Evolutionary conservation across 2,888 invertebrate species (phyloP).

Genomic region (Tetheella fluctuosa): DNA sequence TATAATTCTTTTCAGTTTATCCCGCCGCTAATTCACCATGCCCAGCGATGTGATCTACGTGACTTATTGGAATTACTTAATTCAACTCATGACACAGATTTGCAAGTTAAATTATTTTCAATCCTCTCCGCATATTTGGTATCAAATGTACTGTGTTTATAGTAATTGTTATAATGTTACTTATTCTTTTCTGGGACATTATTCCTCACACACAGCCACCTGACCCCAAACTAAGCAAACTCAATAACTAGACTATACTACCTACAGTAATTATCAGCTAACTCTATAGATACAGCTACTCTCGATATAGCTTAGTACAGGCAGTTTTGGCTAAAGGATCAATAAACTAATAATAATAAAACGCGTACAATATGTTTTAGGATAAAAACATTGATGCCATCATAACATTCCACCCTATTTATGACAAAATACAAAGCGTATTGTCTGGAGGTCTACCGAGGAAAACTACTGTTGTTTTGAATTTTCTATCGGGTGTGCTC

Average conservation of each 20-base stretch:
- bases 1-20: slow-evolving; percentile 42
- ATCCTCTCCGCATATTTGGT: slow-evolving; percentile 55
- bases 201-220: too few relatives aligned
- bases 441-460: slow-evolving; percentile 47
- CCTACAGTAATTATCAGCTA: too few relatives aligned
- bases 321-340: too few relatives aligned
- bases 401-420: slow-evolving; percentile 55
- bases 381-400: slow-evolving; percentile 46
- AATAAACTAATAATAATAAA: neutral
- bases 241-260: too few relatives aligned
- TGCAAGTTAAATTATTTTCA: slow-evolving; percentile 58
- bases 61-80: slow-evolving; percentile 52
- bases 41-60: slow-evolving; percentile 41
- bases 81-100: slow-evolving; percentile 45
- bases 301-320: too few relatives aligned
- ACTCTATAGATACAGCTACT: too few relatives aligned
- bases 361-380: slow-evolving; percentile 34
- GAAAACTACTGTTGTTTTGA: slow-evolving; percentile 52
- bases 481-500: slow-evolving; percentile 62
- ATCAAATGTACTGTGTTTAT: slow-evolving; percentile 48
- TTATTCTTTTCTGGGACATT: too few relatives aligned
- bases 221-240: too few relatives aligned
- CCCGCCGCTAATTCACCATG: slow-evolving; percentile 28
- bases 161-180: neutral
- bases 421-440: slow-evolving; percentile 53